Base-by-base conservation (phyloP, 1,140 invertebrate genomes). In the Ectropis grisescens region DNA sequence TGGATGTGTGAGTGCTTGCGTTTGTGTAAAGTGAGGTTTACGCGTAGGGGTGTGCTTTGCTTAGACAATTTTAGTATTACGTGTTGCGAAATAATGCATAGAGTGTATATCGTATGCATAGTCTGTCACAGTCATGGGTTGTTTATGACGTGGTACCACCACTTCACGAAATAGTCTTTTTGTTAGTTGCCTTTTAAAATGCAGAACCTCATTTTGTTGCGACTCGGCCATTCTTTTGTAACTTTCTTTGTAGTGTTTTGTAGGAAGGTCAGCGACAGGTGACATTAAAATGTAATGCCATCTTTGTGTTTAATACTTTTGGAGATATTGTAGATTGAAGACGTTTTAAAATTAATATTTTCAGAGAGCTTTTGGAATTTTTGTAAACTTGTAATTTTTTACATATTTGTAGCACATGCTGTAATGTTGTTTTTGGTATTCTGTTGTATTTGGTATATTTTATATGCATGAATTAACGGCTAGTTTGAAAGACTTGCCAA, bases 61-160 rank as follows among this genome's bases (percentile, higher is more conserved):
- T 78, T 72, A 75, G 70, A 75, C 61, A 65, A 71, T 70, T 79
- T 75, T 75, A 72, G 61, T 68, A 74, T 67, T 62, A 62, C 58
- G 66, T 56, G 67, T 64, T 55, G 56, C 55, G 58, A 67, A 68
- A 79, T 71, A 68, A 76, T 69, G 59, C 60, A 67, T 50, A 42
- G 37, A 15, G 41, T 54, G 60, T 51, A 57, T 71, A 67, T 58
- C 54, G 52, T 58, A 59, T 64, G 54, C 53, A 54, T 56, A 42
- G 45, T 37, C 35, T 50, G 45, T 65, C 47, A 47, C 47, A 24
- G 14, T 23, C 37, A 12, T 14, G 19, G 25, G 34, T 62, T 58
- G 52, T 58, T 58, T 62, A 62, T 56, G 44, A 45, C 45, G 33
- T 41, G n/a, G 40, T 33, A 10, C 16, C n/a, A 13, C 22, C 13